These are phyloP conservation scores for Orbicella faveolata DNA, from an alignment of 64 coral and sea anemone genomes.

Conservation along the genomic window DNA sequence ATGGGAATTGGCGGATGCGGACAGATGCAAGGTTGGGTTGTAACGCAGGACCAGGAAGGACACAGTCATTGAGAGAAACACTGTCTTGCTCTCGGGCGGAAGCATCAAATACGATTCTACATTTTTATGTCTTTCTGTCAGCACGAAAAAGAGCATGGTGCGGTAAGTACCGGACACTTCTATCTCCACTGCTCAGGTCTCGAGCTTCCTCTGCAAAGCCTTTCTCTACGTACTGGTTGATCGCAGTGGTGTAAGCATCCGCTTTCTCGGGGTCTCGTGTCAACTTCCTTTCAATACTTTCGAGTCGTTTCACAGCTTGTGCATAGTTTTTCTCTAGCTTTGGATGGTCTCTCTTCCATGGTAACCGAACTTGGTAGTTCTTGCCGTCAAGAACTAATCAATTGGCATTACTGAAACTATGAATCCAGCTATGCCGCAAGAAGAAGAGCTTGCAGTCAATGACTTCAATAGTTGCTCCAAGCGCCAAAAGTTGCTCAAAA, in stretches of 20 bases:
- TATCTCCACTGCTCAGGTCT: neutral
- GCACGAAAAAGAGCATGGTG: conserved; percentile 61
- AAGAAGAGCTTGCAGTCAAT: too few relatives aligned
- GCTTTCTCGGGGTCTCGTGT: conserved; percentile 26
- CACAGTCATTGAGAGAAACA: conserved; percentile 49
- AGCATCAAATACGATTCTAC: conserved; percentile 47
- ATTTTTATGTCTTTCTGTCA: conserved; percentile 33
- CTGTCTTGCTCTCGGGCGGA: conserved; percentile 23
- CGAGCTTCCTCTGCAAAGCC: conserved; percentile 36
- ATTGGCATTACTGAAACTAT: too few relatives aligned
- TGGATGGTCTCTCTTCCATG: conserved; percentile 28
- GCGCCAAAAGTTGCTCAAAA: too few relatives aligned
- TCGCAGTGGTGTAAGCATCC: conserved; percentile 27
- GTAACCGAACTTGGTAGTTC: conserved; percentile 48
- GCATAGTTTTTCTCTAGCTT: conserved; percentile 34
- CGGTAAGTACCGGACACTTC: conserved; percentile 47
- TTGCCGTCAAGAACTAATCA: neutral
- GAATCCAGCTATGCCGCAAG: too few relatives aligned
- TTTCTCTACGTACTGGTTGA: conserved; percentile 64
- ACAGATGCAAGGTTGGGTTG: conserved; percentile 60
- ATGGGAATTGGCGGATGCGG: neutral
- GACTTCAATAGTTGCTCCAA: too few relatives aligned
- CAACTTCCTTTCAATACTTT: conserved; percentile 52
- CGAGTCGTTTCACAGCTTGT: conserved; percentile 36
- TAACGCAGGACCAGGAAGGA: conserved; percentile 57